Evolutionary conservation across 35 echinoderm and acorn worm species (phyloP).

Genomic region (Hemicentrotus pulcherrimus): DNA sequence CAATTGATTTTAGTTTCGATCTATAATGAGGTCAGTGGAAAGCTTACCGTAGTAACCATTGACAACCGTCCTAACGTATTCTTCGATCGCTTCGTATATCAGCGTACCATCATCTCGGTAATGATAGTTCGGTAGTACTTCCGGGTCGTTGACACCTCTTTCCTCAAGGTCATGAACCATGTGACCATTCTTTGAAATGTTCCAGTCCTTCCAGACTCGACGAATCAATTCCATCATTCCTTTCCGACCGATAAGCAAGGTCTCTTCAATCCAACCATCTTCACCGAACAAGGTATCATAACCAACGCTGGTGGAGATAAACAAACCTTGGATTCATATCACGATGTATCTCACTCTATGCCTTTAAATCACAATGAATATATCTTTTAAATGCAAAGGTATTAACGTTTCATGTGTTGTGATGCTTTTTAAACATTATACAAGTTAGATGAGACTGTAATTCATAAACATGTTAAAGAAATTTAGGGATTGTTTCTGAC

Average conservation of each 20-base stretch:
- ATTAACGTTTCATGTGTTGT: too few relatives aligned
- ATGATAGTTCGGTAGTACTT: slow-evolving; percentile 71
- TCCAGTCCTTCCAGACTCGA: slow-evolving; percentile 58
- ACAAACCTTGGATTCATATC: neutral
- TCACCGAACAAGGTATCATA: slow-evolving; percentile 27
- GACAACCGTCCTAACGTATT: slow-evolving; percentile 70
- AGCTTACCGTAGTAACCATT: slow-evolving; percentile 62
- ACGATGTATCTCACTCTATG: too few relatives aligned
- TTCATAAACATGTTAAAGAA: too few relatives aligned
- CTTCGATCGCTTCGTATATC: slow-evolving; percentile 65
- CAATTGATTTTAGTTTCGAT: too few relatives aligned
- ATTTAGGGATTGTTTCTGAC: too few relatives aligned
- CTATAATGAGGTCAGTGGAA: neutral
- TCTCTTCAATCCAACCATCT: slow-evolving; percentile 78
- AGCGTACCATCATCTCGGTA: slow-evolving; percentile 78
- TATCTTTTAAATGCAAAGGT: too few relatives aligned
- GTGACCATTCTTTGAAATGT: slow-evolving; percentile 61
- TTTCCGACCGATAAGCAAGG: slow-evolving; percentile 66
- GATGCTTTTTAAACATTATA: too few relatives aligned
- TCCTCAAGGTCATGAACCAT: slow-evolving; percentile 66
- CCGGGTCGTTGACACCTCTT: slow-evolving; percentile 70
- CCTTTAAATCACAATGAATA: too few relatives aligned
- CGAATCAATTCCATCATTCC: slow-evolving; percentile 72
- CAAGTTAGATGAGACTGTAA: too few relatives aligned
- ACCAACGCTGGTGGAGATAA: slow-evolving; percentile 30